Evolutionary conservation across 1,140 invertebrate genomes (phyloP), one percentile per base, ranked within the genome.

Genomic region (Eciton burchellii): DNA sequence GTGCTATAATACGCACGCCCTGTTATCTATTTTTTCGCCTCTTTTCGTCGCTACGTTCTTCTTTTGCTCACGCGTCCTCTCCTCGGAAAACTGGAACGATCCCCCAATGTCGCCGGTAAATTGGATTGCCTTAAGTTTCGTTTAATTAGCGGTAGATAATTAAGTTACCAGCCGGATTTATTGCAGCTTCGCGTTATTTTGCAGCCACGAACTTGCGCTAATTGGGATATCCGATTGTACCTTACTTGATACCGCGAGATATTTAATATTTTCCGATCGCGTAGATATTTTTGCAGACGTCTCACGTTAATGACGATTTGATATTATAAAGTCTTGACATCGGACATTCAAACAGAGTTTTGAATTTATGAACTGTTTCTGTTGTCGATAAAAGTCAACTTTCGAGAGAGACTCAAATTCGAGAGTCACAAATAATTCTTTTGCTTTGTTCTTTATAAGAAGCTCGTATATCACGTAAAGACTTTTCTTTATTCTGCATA

Each of bases 101-200:
- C 72, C 21, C 26, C n/a, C 5, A 19, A 8, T 26, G 52, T 47
- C 21, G 26, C 9, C 45, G 72, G 63, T 52, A 68, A 68, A 35
- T 19, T 19, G 14, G n/a, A 56, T 76, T 43, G 47, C 29, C 19
- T 16, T 26, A 41, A 76, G 45, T 65, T 76, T 76, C 35, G 29
- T 49, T 76, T 54, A 65, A 76, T 76, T 76, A 65, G 52, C 70
- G 45, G 21, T 14, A 59, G 3, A 19, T 52, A 65, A 76, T 76
- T 76, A 49, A 52, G 41, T 76, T 63, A 16, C 21, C 21, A 12
- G 26, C 12, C n/a, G 35, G 14, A 54, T 35, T 76, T 41, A 35
- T 76, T 77, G 16, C 43, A 47, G 35, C 41, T 41, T n/a, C 71
- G 49, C 52, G 29, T 5, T 59, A 45, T 73, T 41, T 41, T 35